Base-by-base conservation (phyloP, 2,113 vertebrate species). In the Actinemys pallida region DNA sequence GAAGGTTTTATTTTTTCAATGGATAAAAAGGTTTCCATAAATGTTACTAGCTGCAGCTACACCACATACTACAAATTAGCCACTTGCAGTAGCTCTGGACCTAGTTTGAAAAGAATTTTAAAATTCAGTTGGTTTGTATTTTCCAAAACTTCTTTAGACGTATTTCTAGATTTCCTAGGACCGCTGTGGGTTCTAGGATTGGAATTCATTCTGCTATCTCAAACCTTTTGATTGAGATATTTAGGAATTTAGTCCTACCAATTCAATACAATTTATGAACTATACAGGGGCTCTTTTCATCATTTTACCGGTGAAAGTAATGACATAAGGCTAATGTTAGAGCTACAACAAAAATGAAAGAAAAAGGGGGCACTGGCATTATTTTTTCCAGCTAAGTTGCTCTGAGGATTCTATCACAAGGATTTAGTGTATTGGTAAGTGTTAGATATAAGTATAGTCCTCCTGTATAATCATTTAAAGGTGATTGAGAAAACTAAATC, bases 61-160 rank as follows among this genome's bases (percentile, higher is more conserved):
- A 87, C 94, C 86, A 22, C 93, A 90, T 96, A 92, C 94, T 92
- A 83, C 50, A 90, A 92, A 91, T 78, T 92, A 88, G 83, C 90
- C 89, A 90, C 86, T 81, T 50, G 62, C 90, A 96, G 95, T 97
- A 95, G 81, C 90, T 85, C 79, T 65, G 90, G 95, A 96, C 94
- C 96, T 93, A 97, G 94, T 97, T 94, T 96, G 92, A 96, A 97
- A 97, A 90, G 88, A 86, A 91, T 95, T 96, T 87, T 88, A 94
- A 96, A 93, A 94, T 95, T 52, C 83, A 86, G 84, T 93, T 95
- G 95, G 90, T 94, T 94, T 97, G 88, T 93, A 95, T 96, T 95
- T 91, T 75, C 80, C 84, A 52, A 83, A 95, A 95, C 50, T 49
- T 79, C 52, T 92, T 96, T 93, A 90, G 93, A 93, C 94, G 82